Evolutionary conservation across 1,140 invertebrate genomes (phyloP).

Genomic region (Zophobas atratus): DNA sequence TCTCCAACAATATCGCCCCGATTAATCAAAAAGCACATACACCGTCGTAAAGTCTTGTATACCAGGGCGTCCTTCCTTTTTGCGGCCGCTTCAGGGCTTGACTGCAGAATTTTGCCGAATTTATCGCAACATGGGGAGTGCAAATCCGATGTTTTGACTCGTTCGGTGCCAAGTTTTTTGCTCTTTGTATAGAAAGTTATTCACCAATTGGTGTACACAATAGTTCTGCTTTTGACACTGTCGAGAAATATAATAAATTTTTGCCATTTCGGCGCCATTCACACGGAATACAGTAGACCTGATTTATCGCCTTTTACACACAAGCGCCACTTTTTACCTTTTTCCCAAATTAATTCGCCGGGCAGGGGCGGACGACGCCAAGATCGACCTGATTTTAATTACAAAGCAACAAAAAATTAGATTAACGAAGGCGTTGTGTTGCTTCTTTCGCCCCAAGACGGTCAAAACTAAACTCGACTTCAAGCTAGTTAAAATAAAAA

Average conservation of each 20-base stretch:
- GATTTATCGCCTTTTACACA: conserved; percentile 1
- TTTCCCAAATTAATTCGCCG: not conserved
- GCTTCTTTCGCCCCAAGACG: no score
- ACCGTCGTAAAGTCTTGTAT: conserved; percentile 24
- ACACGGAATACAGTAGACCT: not conserved
- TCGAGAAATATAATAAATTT: conserved; percentile 28
- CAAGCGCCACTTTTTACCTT: not conserved
- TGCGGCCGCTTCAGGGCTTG: not conserved
- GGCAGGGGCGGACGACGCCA: no score
- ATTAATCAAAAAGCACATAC: conserved; percentile 30
- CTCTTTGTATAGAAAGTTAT: not conserved
- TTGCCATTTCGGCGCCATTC: not conserved
- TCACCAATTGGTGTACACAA: conserved; percentile 19
- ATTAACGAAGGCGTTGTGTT: no score
- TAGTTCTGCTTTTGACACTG: conserved; percentile 31
- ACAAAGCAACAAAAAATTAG: no score
- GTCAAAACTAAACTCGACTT: no score
- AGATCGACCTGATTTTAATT: no score
- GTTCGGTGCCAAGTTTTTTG: conserved; percentile 17
- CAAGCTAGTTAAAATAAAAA: no score
- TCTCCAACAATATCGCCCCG: conserved; percentile 8
- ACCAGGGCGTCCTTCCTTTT: conserved; percentile 11
- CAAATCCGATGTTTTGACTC: conserved; percentile 12
- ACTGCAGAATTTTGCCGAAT: conserved; percentile 32
- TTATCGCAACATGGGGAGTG: conserved; percentile 24